Percentiles rank a stretch among this genome's conserved stretches.
Conservation (phyloP, 2,888 invertebrate genomes). For the Eilema caniola region DNA sequence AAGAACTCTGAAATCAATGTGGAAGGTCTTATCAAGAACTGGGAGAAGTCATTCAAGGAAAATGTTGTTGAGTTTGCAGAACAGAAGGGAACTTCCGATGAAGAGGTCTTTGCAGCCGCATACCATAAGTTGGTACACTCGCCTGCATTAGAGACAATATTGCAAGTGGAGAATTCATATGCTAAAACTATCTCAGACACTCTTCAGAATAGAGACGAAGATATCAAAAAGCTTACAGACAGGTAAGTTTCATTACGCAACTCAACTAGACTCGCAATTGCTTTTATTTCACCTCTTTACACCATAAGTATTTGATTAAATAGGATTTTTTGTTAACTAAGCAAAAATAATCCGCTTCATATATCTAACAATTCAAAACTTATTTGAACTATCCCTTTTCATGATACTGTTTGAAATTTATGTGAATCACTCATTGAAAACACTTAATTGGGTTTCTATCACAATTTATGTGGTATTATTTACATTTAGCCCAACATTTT, state of each 20-base stretch:
- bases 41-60: conserved; percentile 93
- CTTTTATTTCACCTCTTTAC: too few relatives aligned
- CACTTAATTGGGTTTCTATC: too few relatives aligned
- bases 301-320: too few relatives aligned
- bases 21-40: conserved; percentile 92
- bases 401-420: too few relatives aligned
- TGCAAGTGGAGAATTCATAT: conserved; percentile 95
- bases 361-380: not conserved
- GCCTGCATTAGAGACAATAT: conserved; percentile 94
- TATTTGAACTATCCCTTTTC: too few relatives aligned
- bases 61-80: conserved; percentile 95
- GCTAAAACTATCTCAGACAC: conserved; percentile 93
- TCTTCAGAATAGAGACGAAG: conserved; percentile 90
- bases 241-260: conserved; percentile 72
- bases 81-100: conserved; percentile 92
- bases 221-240: conserved; percentile 90
- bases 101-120: conserved; percentile 94
- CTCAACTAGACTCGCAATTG: too few relatives aligned
- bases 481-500: too few relatives aligned
- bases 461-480: too few relatives aligned
- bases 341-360: too few relatives aligned
- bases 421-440: too few relatives aligned
- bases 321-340: too few relatives aligned
- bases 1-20: conserved; percentile 89
- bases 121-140: conserved; percentile 95